Percentiles rank a stretch among this genome's conserved stretches.
Evolutionary conservation across 2,888 invertebrate species (phyloP).

Genomic region (Ganaspis brasiliensis): DNA sequence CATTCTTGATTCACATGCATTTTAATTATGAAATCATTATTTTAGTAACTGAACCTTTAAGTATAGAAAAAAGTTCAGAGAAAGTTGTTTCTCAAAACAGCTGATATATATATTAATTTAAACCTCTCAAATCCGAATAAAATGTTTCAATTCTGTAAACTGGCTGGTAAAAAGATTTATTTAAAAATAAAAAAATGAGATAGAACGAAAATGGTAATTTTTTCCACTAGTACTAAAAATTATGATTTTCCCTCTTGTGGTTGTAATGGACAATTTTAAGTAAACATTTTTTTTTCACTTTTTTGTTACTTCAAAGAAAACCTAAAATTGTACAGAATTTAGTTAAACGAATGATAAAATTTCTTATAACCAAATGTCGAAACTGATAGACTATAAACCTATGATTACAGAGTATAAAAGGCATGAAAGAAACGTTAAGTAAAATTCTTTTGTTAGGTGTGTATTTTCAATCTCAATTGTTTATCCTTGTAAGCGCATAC

Average conservation of each 20-base stretch:
- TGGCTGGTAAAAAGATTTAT: no score
- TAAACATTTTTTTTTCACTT: neutral
- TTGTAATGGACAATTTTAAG: no score
- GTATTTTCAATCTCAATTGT: conserved; percentile 16
- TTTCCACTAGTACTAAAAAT: no score
- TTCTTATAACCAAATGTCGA: neutral
- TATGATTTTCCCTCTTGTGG: no score
- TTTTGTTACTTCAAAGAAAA: no score
- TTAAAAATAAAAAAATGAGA: no score
- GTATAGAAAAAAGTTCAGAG: neutral
- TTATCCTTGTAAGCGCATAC: conserved; percentile 16
- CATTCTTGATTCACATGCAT: conserved; percentile 15
- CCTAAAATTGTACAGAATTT: neutral
- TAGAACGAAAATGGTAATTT: no score
- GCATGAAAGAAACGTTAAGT: conserved; percentile 5
- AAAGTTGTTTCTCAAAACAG: conserved; percentile 2
- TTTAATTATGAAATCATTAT: conserved; percentile 1
- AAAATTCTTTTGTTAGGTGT: neutral
- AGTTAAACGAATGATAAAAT: neutral
- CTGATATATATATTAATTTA: no score
- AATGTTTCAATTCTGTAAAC: no score
- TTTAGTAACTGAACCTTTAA: neutral
- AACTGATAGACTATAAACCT: neutral
- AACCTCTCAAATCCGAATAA: no score
- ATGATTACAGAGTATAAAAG: conserved; percentile 29